Percentiles rank a stretch among this genome's conserved stretches.
Conservation (phyloP, 2,888 invertebrate species). For the Dendrolimus pini region DNA sequence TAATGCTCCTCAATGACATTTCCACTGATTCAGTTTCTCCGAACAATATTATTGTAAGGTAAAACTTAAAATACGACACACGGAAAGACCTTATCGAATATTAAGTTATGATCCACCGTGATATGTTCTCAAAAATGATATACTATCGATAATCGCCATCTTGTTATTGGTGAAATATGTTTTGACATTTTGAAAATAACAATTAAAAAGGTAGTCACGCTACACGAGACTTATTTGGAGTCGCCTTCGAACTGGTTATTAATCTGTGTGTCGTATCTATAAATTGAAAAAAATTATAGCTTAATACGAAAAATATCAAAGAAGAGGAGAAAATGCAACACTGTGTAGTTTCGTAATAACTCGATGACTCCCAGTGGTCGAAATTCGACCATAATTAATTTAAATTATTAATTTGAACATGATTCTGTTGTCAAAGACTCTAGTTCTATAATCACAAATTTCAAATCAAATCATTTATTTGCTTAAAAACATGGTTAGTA, state of each 20-base stretch:
- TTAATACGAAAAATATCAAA: not conserved
- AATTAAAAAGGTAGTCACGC: not conserved
- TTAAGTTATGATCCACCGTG: not conserved
- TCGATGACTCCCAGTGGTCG: too few species aligned
- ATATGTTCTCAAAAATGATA: not conserved
- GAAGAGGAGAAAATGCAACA: too few species aligned
- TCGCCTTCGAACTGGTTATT: not conserved
- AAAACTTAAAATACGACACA: not conserved
- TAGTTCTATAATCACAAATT: too few species aligned
- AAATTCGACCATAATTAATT: too few species aligned
- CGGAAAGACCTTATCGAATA: not conserved
- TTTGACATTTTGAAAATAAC: not conserved
- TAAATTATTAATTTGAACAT: too few species aligned
- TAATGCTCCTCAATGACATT: not conserved
- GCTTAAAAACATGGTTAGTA: too few species aligned
- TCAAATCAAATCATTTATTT: too few species aligned
- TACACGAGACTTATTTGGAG: not conserved
- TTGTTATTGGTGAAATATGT: not conserved
- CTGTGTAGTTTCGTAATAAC: too few species aligned
- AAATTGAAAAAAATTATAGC: not conserved
- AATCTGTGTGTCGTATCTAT: not conserved
- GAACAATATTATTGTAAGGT: not conserved
- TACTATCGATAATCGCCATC: not conserved
- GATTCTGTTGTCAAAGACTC: too few species aligned
- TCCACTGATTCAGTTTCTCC: not conserved